These are phyloP conservation scores for Drosophila malerkotliana DNA, from an alignment of 1,140 invertebrate species.

Conservation along the genomic window DNA sequence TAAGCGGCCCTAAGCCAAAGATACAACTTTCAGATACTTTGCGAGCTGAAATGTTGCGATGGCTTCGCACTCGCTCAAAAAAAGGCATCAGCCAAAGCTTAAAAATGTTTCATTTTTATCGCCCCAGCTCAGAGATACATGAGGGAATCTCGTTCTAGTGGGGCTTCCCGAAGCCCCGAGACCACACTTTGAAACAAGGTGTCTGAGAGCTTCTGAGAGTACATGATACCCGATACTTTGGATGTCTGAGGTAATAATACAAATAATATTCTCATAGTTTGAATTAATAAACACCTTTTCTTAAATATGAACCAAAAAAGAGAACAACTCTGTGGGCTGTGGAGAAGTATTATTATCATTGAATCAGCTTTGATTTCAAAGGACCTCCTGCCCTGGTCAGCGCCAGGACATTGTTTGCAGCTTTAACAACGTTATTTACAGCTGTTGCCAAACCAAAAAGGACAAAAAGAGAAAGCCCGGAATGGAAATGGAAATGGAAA, in stretches of 20 bases:
- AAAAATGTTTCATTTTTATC: slow-evolving; percentile 54
- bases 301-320: not conserved
- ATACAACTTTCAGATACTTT: slow-evolving; percentile 54
- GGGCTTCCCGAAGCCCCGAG: slow-evolving; percentile 6
- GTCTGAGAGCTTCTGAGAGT: too few species aligned
- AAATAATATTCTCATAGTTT: not conserved
- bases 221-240: too few species aligned
- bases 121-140: slow-evolving; percentile 10
- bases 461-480: slow-evolving; percentile 10
- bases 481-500: slow-evolving; percentile 2
- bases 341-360: not conserved
- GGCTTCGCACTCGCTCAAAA: slow-evolving; percentile 40
- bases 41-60: slow-evolving; percentile 40
- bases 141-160: slow-evolving; percentile 5
- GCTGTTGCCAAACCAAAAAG: slow-evolving; percentile 38
- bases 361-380: slow-evolving; percentile 10
- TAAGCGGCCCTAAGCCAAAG: slow-evolving; percentile 65
- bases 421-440: slow-evolving; percentile 63
- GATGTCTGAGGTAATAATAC: too few species aligned
- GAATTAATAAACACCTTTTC: not conserved
- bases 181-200: not conserved
- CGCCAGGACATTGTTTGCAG: slow-evolving; percentile 35
- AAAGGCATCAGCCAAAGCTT: slow-evolving; percentile 27
- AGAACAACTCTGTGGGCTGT: not conserved
- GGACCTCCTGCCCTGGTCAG: slow-evolving; percentile 25